phyloP scores from a whole-genome alignment of 2,797 vertebrate genomes.

The Cyclopterus lumpus region DNA sequence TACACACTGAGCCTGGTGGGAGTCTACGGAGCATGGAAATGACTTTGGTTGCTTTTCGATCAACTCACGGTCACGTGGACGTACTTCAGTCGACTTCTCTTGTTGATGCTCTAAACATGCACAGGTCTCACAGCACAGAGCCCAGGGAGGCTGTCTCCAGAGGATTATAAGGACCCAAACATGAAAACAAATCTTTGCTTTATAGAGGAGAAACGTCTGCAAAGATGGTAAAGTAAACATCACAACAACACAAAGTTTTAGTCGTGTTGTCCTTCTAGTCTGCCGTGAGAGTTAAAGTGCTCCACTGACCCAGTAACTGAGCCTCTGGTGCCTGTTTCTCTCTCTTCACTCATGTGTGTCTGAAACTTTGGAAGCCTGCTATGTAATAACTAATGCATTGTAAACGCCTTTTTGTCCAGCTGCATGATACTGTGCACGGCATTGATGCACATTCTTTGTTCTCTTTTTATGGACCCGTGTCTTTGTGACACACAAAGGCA shows the following conservation, averaged over 20 bases:
- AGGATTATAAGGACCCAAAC: conserved; percentile 65
- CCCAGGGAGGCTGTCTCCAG: conserved; percentile 49
- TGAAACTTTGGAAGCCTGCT: conserved; percentile 14
- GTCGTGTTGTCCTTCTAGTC: conserved; percentile 5
- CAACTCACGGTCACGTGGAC: conserved; percentile 65
- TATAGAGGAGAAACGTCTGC: conserved; percentile 57
- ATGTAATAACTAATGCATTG: background rate
- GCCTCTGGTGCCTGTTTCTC: conserved; percentile 49
- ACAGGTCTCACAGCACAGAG: conserved; percentile 52
- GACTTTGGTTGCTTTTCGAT: conserved; percentile 44
- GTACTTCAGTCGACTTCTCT: conserved; percentile 43
- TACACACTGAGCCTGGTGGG: conserved; percentile 30
- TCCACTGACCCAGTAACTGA: conserved; percentile 70
- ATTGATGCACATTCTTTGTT: background rate
- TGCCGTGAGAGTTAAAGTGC: conserved; percentile 33
- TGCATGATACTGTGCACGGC: background rate
- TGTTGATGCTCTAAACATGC: conserved; percentile 71
- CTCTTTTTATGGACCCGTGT: conserved; percentile 31
- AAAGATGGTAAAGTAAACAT: conserved; percentile 82
- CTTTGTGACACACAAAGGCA: conserved; percentile 14
- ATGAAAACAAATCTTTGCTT: conserved; percentile 65
- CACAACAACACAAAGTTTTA: background rate
- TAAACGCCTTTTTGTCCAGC: background rate
- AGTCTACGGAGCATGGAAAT: conserved; percentile 65
- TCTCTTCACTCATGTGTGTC: conserved; percentile 36